Conservation (phyloP, 2,888 invertebrate genomes). For the Drosophila fungiperda region DNA sequence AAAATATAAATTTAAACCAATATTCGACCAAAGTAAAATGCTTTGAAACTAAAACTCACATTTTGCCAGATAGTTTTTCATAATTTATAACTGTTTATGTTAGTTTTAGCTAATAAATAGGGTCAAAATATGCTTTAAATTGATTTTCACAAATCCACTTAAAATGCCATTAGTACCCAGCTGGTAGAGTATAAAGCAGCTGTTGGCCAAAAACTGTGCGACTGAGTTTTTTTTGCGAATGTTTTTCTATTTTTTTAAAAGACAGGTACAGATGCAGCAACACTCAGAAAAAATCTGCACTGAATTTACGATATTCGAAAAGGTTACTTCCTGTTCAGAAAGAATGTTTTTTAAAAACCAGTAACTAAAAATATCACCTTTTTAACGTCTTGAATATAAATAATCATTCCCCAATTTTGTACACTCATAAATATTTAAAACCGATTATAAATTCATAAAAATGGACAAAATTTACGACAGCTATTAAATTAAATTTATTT, state of each 20-base stretch:
- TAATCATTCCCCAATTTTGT: background rate
- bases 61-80: background rate
- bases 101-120: background rate
- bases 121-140: background rate
- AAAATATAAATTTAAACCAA: slow-evolving; percentile 15
- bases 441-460: background rate
- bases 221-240: background rate
- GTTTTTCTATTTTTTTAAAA: background rate
- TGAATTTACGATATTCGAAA: background rate
- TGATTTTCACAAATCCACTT: background rate
- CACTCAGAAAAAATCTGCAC: background rate
- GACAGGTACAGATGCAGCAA: background rate
- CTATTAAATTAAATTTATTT: too few relatives aligned
- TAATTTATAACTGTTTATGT: background rate
- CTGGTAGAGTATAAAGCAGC: background rate
- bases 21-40: slow-evolving; percentile 13
- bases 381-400: background rate
- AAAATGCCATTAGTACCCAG: background rate
- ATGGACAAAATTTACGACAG: background rate
- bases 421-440: background rate
- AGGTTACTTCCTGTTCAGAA: background rate
- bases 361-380: background rate
- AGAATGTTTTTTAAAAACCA: background rate
- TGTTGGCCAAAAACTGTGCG: background rate
- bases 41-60: background rate